Conservation (phyloP, 2,888 invertebrate species). For the Aromia moschata region DNA sequence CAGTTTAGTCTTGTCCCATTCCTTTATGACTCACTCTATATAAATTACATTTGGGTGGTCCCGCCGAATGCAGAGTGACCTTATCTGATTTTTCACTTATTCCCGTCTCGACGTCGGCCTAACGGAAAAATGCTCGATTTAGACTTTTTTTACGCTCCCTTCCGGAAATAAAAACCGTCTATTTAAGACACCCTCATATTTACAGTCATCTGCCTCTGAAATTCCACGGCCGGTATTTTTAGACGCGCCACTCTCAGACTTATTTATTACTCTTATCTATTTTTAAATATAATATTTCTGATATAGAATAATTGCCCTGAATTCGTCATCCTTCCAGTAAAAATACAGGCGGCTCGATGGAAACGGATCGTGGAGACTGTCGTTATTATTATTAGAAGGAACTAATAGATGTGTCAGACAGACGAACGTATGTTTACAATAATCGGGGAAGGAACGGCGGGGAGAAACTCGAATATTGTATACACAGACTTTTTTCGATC, state of each 20-base stretch:
- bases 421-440: slow-evolving; percentile 12
- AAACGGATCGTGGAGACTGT: slow-evolving; percentile 13
- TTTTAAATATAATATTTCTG: slow-evolving; percentile 31
- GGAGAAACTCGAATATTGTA: not conserved
- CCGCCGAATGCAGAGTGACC: too few relatives aligned
- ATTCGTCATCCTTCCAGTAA: slow-evolving; percentile 16
- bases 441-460: not conserved
- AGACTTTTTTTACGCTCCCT: slow-evolving; percentile 28
- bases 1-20: too few relatives aligned
- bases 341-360: slow-evolving; percentile 10
- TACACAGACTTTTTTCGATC: not conserved
- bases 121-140: slow-evolving; percentile 17
- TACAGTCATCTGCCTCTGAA: slow-evolving; percentile 40
- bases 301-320: slow-evolving; percentile 24
- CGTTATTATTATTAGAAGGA: slow-evolving; percentile 16
- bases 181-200: slow-evolving; percentile 42
- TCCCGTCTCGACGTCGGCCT: too few relatives aligned
- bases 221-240: slow-evolving; percentile 41
- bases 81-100: too few relatives aligned
- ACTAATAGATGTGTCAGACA: slow-evolving; percentile 10
- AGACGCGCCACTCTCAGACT: slow-evolving; percentile 28
- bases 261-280: slow-evolving; percentile 38
- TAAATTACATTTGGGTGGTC: too few relatives aligned
- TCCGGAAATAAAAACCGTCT: slow-evolving; percentile 38
- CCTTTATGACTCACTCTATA: too few relatives aligned